phyloP scores from a whole-genome alignment of 2,797 vertebrate genomes.

The Microcaecilia unicolor region DNA sequence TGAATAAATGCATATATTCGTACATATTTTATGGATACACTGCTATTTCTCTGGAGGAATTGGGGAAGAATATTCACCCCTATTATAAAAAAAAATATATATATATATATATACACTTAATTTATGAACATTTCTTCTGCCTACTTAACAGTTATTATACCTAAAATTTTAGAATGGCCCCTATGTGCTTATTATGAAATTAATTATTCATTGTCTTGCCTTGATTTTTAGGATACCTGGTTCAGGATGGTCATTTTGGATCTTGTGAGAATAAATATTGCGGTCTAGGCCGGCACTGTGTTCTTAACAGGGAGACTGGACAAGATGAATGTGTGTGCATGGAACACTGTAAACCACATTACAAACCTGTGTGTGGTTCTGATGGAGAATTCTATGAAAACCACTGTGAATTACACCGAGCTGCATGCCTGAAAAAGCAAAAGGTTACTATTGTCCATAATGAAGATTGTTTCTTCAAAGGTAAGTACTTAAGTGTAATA shows the following conservation, averaged over 20 bases:
- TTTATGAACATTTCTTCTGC: too few relatives aligned
- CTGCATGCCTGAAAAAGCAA: constrained; percentile 74
- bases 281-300: constrained; percentile 82
- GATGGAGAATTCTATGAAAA: constrained; percentile 90
- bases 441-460: constrained; percentile 87
- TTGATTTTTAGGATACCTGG: constrained; percentile 50
- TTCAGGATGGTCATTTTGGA: constrained; percentile 41
- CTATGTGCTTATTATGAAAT: background rate
- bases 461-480: constrained; percentile 92
- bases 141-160: too few relatives aligned
- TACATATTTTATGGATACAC: too few relatives aligned
- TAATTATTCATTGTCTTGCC: background rate
- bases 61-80: too few relatives aligned
- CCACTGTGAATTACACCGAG: constrained; percentile 88
- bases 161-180: background rate
- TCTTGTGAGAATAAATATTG: constrained; percentile 90
- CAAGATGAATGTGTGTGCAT: constrained; percentile 81
- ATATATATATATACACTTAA: too few relatives aligned
- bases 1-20: too few relatives aligned
- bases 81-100: too few relatives aligned
- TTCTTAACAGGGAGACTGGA: constrained; percentile 58
- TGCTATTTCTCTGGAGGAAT: too few relatives aligned
- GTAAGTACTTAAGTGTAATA: too few relatives aligned
- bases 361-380: constrained; percentile 90
- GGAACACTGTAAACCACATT: constrained; percentile 80